Base-by-base conservation (phyloP, 2,797 vertebrate genomes). In the Tarsius wallacei region DNA sequence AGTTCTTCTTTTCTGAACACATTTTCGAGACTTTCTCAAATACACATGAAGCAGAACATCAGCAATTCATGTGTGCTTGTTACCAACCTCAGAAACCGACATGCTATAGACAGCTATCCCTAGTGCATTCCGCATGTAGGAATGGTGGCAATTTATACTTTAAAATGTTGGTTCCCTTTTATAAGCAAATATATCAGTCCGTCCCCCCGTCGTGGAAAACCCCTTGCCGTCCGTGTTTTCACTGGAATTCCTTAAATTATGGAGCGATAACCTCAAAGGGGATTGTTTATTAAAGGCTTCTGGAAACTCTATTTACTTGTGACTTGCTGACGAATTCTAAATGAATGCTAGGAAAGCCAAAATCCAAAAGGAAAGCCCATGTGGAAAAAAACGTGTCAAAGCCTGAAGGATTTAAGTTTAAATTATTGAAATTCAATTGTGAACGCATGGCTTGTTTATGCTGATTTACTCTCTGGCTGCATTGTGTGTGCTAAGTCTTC, bases 211-310 rank as follows among this genome's bases (percentile, higher is more conserved):
- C 92, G 96, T 98, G 64, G 16, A 97, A 98, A 98, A 97, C 66
- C 85, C 87, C 74, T 94, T 97, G 81, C 42, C 95, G 96, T 94
- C 24, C 11, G 93, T 77, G 87, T 96, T 98, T 98, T 94, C 95
- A 96, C 70, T 93, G 91, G 82, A 90, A 97, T 97, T 70, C 22
- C 90, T 98, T 97, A 97, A 98, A 98, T 96, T 98, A 98, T 86
- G 78, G 81, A 98, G 71, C 11, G 51, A 96, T 97, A 97, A 96
- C 71, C 93, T 98, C 96, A 97, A 97, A 96, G 95, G 93, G 57
- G 68, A 97, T 96, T 86, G 83, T 96, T 96, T 97, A 96, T 97
- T 91, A 89, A 63, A 95, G 57, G 68, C 81, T 98, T 97, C 93
- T 97, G 90, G 90, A 94, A 88, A 96, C 55, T 92, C 13, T 87